These are phyloP conservation scores for Troides aeacus DNA, from an alignment of 2,888 invertebrate genomes.

Conservation along the genomic window DNA sequence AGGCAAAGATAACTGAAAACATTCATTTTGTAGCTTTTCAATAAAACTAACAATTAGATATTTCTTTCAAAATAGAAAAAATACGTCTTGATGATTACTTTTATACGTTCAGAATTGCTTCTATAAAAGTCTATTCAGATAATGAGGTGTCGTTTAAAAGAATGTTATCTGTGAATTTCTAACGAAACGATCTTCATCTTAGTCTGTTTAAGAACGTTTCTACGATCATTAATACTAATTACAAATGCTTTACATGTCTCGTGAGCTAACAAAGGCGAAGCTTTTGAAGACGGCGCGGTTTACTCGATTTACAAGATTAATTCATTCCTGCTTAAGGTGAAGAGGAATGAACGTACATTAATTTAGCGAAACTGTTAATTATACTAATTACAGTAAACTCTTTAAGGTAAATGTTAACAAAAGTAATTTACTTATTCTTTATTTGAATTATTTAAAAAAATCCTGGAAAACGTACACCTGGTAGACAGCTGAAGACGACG, in stretches of 20 bases:
- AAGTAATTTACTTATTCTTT: neutral
- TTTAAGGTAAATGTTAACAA: neutral
- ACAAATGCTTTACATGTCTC: constrained; percentile 45
- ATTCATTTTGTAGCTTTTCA: no score
- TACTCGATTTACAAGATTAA: constrained; percentile 37
- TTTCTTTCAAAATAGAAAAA: neutral
- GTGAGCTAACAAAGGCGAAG: constrained; percentile 44
- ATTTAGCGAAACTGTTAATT: constrained; percentile 21
- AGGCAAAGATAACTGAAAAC: no score
- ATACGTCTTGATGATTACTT: neutral
- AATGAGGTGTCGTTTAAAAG: neutral
- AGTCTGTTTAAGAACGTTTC: neutral
- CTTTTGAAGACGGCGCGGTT: constrained; percentile 31
- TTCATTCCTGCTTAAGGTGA: constrained; percentile 23
- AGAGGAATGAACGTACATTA: constrained; percentile 24
- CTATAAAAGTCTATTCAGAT: neutral
- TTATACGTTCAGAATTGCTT: neutral
- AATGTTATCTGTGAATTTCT: neutral
- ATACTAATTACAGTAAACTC: neutral
- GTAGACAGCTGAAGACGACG: no score
- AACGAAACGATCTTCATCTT: neutral
- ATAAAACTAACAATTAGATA: no score
- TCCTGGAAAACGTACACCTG: no score
- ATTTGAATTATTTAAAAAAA: no score
- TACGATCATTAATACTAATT: constrained; percentile 40